Evolutionary conservation across 2,888 invertebrate species (phyloP).

Genomic region (Syrista parreyssii): DNA sequence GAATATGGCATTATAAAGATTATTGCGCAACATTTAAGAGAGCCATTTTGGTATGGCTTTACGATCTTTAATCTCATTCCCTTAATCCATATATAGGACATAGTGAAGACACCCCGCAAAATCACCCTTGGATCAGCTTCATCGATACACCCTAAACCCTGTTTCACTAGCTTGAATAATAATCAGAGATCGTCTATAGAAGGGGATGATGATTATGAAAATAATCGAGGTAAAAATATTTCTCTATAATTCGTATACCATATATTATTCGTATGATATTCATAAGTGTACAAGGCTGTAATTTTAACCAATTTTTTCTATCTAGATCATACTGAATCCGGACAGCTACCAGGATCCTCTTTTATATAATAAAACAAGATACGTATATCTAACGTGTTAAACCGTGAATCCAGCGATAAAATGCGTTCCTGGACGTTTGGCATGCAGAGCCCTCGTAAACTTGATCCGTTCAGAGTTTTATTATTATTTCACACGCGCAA

Average conservation of each 20-base stretch:
- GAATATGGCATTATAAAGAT: background rate
- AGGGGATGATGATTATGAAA: background rate
- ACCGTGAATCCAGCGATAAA: constrained; percentile 49
- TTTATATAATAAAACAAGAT: background rate
- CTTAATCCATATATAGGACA: background rate
- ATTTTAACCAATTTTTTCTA: background rate
- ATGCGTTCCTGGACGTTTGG: constrained; percentile 30
- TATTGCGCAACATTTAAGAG: background rate
- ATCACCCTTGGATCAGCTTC: background rate
- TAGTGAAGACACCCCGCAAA: background rate
- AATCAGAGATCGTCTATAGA: background rate
- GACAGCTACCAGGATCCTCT: background rate
- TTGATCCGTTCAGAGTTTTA: constrained; percentile 65
- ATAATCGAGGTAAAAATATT: background rate
- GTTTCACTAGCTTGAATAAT: background rate
- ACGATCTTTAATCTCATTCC: background rate
- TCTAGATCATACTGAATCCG: background rate
- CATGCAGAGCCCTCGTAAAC: constrained; percentile 51
- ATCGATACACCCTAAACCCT: background rate
- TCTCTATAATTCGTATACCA: background rate
- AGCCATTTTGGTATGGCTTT: background rate
- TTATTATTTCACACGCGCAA: constrained; percentile 64
- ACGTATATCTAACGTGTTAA: background rate
- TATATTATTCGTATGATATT: background rate
- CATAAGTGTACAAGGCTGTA: background rate